Evolutionary conservation across 2,113 vertebrate genomes (phyloP), one percentile per base, ranked within the genome.

Genomic region (Chaetorhynchus papuensis): DNA sequence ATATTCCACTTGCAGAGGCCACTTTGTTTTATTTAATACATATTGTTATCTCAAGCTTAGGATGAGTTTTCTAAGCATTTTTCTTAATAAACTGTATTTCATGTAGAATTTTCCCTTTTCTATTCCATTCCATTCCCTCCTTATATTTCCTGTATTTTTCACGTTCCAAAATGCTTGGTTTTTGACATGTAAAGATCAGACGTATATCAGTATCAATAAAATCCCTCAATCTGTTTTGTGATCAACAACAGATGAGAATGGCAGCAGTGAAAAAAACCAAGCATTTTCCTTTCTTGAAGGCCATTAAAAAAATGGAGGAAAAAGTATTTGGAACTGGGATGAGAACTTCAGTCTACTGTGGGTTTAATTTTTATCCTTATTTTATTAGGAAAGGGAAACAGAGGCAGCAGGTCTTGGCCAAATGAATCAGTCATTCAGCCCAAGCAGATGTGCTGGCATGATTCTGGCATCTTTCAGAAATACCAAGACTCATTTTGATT

Each of bases 281-380:
- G 13, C 31, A 42, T 84, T 84, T 20, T 85, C 33, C 42, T 93
- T 23, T 82, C 52, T 69, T 79, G 77, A 93, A 90, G 26, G 37
- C 35, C 64, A 39, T 76, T 53, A 49, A 70, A 59, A 61, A 71
- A 83, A 86, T 2, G 2, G 15, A 74, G 21, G 35, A 75, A 86
- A 82, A 85, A 59, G n/a, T 71, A 79, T 20, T 54, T 96, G 82
- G 61, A 93, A 88, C 71, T 31, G 15, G 35, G 39, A 95, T 60
- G 60, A 93, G 47, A 90, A 70, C 33, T 83, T 90, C 49, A 64
- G 88, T 74, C 72, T 89, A 64, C 76, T 26, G 69, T 81, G 64
- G 85, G 60, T 93, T 92, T 94, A 89, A 84, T 90, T 94, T 96
- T 96, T 93, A 94, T 94, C 86, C 83, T 61, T 80, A 31, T 94